Conservation (phyloP, 1,140 invertebrate genomes). For the Rhyacophila brunnea region DNA sequence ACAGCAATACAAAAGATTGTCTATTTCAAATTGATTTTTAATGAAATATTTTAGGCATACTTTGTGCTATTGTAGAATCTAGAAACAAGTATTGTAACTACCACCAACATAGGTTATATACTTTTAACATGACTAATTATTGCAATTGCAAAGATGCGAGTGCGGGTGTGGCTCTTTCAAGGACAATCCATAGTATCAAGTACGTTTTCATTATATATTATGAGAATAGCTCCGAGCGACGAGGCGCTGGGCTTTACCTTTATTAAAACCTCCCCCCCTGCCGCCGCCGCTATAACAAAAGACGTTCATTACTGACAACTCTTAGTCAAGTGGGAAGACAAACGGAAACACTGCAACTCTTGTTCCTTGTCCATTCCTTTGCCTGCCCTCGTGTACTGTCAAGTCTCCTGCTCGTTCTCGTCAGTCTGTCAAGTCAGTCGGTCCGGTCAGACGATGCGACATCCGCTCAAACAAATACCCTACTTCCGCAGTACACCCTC, state of each 20-base stretch:
- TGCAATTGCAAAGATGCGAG: too few relatives aligned
- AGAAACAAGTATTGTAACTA: too few relatives aligned
- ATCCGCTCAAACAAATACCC: constrained; percentile 45
- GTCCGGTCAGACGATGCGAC: constrained; percentile 49
- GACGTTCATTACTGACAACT: constrained; percentile 69
- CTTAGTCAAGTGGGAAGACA: constrained; percentile 57
- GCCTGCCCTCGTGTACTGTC: neutral
- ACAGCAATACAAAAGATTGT: too few relatives aligned
- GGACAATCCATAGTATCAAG: constrained; percentile 21
- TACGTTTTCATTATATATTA: constrained; percentile 26
- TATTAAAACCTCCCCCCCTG: constrained; percentile 82
- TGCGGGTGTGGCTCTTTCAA: constrained; percentile 25
- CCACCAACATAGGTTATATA: too few relatives aligned
- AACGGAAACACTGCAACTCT: constrained; percentile 48
- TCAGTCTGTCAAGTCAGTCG: constrained; percentile 10
- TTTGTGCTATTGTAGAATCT: too few relatives aligned
- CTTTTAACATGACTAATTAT: too few relatives aligned
- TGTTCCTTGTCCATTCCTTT: constrained; percentile 55
- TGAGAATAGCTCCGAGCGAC: constrained; percentile 31
- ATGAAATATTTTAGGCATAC: too few relatives aligned
- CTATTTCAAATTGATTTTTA: too few relatives aligned
- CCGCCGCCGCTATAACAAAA: constrained; percentile 84
- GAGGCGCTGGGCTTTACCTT: constrained; percentile 78
- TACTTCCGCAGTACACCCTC: neutral
- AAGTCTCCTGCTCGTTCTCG: neutral